Conservation (phyloP, 2,888 invertebrate genomes). For the Meloe dianella region DNA sequence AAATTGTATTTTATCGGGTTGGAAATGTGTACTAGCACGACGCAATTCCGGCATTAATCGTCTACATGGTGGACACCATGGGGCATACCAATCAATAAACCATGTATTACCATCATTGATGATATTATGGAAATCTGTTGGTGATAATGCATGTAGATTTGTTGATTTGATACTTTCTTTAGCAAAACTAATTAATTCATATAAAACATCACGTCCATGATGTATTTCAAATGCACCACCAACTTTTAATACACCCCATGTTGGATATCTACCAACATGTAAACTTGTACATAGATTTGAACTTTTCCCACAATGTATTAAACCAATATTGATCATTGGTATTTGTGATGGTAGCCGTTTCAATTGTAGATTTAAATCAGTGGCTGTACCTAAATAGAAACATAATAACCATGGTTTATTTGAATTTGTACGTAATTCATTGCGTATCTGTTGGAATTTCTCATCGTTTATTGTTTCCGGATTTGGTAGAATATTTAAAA, state of each 20-base stretch:
- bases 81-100: constrained; percentile 79
- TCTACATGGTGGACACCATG: constrained; percentile 81
- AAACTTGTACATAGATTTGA: constrained; percentile 65
- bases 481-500: constrained; percentile 68
- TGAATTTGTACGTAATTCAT: constrained; percentile 42
- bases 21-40: constrained; percentile 65
- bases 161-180: constrained; percentile 65
- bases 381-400: constrained; percentile 63
- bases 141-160: constrained; percentile 68
- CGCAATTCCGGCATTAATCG: constrained; percentile 71
- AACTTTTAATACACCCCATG: constrained; percentile 75
- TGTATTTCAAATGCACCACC: constrained; percentile 78
- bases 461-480: constrained; percentile 64
- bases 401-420: constrained; percentile 64
- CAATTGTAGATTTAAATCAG: constrained; percentile 64
- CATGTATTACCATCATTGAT: constrained; percentile 64
- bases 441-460: constrained; percentile 61
- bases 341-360: constrained; percentile 68
- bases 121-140: constrained; percentile 67
- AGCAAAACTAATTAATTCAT: constrained; percentile 69
- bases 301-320: constrained; percentile 68
- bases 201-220: constrained; percentile 67
- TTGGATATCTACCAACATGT: constrained; percentile 67
- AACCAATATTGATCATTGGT: constrained; percentile 63
- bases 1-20: constrained; percentile 62